Evolutionary conservation across 2,113 vertebrate genomes (phyloP).

Genomic region (Coptodon rendalli): DNA sequence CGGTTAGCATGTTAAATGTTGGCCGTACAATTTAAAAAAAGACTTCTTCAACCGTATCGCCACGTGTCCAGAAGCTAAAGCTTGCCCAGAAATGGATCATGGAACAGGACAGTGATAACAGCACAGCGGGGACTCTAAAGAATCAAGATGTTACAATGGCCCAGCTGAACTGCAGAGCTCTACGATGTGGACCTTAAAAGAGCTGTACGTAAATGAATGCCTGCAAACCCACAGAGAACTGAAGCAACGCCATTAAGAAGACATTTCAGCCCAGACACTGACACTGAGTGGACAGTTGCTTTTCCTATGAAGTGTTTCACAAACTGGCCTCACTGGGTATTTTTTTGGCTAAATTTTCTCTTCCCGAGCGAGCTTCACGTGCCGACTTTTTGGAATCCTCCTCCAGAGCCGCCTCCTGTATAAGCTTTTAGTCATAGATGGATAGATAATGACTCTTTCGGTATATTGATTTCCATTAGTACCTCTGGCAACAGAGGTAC

Average conservation of each 20-base stretch:
- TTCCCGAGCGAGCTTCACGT: neutral
- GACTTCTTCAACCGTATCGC: rapidly evolving
- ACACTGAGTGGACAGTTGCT: neutral
- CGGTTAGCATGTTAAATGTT: neutral
- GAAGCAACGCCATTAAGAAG: neutral
- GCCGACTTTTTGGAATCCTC: neutral
- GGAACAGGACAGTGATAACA: neutral
- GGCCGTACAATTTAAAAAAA: neutral
- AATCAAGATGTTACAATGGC: neutral
- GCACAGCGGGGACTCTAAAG: neutral
- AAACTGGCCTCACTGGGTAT: neutral
- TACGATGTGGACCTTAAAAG: neutral
- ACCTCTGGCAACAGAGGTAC: neutral
- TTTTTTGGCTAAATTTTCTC: neutral
- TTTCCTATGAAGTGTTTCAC: neutral
- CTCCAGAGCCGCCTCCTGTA: neutral
- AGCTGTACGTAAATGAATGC: neutral
- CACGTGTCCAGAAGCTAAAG: neutral
- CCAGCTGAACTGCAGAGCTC: neutral
- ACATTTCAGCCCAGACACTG: neutral
- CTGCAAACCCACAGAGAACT: neutral
- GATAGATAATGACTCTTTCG: neutral
- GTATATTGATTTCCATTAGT: neutral
- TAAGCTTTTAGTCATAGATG: neutral
- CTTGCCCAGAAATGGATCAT: neutral